Conservation (phyloP, 2,113 vertebrate genomes). For the Phylloscopus whistleri region DNA sequence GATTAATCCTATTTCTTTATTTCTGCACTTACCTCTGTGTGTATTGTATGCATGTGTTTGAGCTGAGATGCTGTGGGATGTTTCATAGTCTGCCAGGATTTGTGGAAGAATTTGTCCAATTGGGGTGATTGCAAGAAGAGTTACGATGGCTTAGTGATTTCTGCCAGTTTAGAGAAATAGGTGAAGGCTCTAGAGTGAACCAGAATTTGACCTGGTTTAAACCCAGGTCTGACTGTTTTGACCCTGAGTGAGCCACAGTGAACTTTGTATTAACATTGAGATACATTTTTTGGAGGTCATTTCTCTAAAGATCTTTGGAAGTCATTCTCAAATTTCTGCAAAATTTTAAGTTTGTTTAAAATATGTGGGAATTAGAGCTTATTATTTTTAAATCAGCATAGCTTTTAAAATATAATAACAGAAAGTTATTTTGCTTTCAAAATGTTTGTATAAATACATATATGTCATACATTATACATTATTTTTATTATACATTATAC, state of each 20-base stretch:
- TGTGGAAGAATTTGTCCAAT: neutral
- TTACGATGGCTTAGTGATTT: neutral
- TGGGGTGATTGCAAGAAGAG: neutral
- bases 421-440: neutral
- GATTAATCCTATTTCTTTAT: neutral
- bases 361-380: neutral
- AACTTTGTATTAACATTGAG: neutral
- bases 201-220: neutral
- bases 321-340: neutral
- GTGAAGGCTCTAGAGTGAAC: neutral
- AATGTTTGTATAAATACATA: neutral
- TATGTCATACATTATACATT: too few species aligned
- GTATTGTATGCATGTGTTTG: neutral
- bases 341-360: neutral
- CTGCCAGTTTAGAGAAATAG: neutral
- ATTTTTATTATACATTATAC: too few species aligned
- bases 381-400: neutral
- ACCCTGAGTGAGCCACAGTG: neutral
- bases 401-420: neutral
- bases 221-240: neutral
- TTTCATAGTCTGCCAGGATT: neutral
- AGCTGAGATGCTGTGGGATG: neutral
- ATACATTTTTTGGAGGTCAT: neutral
- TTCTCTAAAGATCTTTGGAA: neutral
- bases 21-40: neutral